Percentiles rank a stretch among this genome's conserved stretches.
Evolutionary conservation across 2,797 vertebrate species (phyloP).

Genomic region (Halcyon leucocephala): DNA sequence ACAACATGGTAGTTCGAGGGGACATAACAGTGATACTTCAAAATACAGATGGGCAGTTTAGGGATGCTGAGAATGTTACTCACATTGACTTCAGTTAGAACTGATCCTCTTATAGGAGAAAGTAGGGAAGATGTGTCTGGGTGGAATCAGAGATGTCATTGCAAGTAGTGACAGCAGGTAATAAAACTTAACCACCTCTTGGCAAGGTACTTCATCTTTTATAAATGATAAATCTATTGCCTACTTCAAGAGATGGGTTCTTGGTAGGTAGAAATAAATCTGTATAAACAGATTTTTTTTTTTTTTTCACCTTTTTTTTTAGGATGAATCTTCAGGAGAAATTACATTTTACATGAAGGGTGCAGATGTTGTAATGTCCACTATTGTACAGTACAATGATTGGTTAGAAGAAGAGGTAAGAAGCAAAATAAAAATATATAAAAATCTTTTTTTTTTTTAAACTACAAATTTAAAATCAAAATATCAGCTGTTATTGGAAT

Average conservation of each 20-base stretch:
- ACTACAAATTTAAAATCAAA: neutral
- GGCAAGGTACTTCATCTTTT: neutral
- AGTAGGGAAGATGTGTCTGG: neutral
- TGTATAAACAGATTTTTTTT: neutral
- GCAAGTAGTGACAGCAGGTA: neutral
- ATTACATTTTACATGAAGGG: conserved; percentile 99
- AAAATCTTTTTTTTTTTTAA: neutral
- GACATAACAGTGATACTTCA: neutral
- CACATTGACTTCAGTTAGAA: neutral
- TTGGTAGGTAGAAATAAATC: neutral
- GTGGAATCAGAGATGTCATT: neutral
- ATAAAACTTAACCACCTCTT: neutral
- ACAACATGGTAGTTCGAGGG: neutral
- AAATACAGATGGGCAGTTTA: neutral
- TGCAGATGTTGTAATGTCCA: conserved; percentile 94
- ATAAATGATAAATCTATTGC: neutral
- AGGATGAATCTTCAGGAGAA: conserved; percentile 95
- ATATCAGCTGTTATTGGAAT: neutral
- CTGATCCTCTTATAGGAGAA: neutral
- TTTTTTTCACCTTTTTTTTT: rapidly evolving
- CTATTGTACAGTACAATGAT: conserved; percentile 97
- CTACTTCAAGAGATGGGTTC: neutral
- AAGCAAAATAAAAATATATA: neutral
- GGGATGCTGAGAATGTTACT: neutral
- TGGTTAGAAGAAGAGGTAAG: conserved; percentile 98